Evolutionary conservation across 2,113 vertebrate species (phyloP).

Genomic region (Ophthalmolycus amberensis): DNA sequence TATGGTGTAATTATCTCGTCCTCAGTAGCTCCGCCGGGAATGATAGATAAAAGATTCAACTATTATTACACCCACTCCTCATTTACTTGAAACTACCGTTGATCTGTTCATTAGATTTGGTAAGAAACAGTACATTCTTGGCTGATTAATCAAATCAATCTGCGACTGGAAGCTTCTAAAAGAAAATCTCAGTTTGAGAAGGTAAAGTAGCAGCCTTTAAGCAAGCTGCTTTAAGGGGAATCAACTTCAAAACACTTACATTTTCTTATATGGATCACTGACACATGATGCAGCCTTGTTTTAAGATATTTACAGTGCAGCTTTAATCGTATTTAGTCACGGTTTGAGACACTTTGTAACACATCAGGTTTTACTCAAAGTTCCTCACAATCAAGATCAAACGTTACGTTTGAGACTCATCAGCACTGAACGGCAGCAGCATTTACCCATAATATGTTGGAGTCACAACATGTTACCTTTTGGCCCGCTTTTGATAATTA

Average conservation of each 20-base stretch:
- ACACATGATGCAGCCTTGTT: neutral
- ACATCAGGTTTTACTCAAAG: neutral
- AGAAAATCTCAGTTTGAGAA: neutral
- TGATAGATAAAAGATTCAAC: conserved; percentile 59
- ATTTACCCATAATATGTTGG: neutral
- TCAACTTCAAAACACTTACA: conserved; percentile 11
- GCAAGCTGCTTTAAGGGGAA: neutral
- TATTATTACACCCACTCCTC: conserved; percentile 41
- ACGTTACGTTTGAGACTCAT: neutral
- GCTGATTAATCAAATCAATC: conserved; percentile 47
- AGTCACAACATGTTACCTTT: neutral
- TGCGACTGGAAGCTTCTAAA: conserved; percentile 13
- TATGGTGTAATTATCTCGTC: conserved; percentile 59
- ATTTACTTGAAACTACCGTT: conserved; percentile 57
- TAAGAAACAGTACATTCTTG: conserved; percentile 40
- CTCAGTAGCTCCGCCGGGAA: conserved; percentile 48
- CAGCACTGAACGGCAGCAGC: neutral
- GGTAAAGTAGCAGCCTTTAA: neutral
- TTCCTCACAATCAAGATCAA: neutral
- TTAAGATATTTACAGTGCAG: neutral
- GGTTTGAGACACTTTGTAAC: neutral
- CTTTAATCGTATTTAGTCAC: conserved; percentile 6
- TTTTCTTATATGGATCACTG: neutral
- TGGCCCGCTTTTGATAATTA: neutral
- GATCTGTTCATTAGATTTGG: conserved; percentile 53